Percentiles rank a stretch among this genome's conserved stretches.
These are phyloP conservation scores for Adela reaumurella DNA, from an alignment of 2,888 invertebrate species.

Conservation along the genomic window DNA sequence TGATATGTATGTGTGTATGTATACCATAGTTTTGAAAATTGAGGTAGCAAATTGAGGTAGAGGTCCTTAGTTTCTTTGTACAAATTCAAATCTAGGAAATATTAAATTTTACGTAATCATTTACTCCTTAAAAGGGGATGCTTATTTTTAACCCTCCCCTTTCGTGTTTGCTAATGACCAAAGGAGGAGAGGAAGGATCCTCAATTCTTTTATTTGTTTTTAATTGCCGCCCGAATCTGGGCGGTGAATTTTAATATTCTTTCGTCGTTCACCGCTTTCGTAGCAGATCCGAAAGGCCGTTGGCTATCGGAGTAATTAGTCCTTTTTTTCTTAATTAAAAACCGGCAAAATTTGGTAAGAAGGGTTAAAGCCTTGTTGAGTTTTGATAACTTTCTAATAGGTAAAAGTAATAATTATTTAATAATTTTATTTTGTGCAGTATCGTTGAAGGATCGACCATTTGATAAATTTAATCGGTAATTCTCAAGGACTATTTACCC, in stretches of 20 bases:
- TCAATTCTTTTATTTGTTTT: not conserved
- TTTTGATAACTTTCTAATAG: too few relatives aligned
- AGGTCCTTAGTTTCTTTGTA: too few relatives aligned
- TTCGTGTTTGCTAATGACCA: not conserved
- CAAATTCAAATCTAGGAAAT: too few relatives aligned
- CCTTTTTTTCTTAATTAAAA: not conserved
- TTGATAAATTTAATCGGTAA: too few relatives aligned
- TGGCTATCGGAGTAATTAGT: not conserved
- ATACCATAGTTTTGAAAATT: too few relatives aligned
- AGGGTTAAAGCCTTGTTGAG: too few relatives aligned
- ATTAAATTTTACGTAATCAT: not conserved
- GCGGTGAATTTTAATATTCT: not conserved
- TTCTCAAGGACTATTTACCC: too few relatives aligned
- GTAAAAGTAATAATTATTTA: too few relatives aligned
- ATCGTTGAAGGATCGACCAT: too few relatives aligned
- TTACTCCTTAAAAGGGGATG: not conserved
- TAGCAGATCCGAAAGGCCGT: not conserved
- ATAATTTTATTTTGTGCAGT: too few relatives aligned
- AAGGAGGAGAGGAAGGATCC: not conserved
- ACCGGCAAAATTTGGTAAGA: not conserved
- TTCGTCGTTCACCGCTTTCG: not conserved
- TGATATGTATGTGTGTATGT: too few relatives aligned
- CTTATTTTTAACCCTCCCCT: not conserved
- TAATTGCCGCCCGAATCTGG: not conserved
- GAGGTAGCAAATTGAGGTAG: too few relatives aligned